These are phyloP conservation scores for Dasysyrphus albostriatus DNA, from an alignment of 2,888 invertebrate species.

Conservation along the genomic window DNA sequence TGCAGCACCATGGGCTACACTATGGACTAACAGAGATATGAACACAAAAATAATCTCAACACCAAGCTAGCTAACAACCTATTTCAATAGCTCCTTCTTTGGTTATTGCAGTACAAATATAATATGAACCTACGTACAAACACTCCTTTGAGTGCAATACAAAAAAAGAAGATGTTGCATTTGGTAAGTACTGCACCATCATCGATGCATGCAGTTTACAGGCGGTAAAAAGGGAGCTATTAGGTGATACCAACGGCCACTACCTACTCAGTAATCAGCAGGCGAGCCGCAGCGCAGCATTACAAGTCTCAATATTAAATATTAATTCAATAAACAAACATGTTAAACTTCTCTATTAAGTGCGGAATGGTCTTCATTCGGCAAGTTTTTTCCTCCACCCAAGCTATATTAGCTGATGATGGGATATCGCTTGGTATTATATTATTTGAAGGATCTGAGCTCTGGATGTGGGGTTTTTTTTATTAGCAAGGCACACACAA, in stretches of 20 bases:
- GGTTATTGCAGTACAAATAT: background rate
- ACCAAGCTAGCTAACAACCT: conserved; percentile 40
- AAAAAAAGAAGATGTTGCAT: background rate
- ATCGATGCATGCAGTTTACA: conserved; percentile 18
- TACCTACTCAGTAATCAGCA: conserved; percentile 57
- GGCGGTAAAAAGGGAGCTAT: conserved; percentile 60
- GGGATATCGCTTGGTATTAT: background rate
- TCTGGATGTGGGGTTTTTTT: conserved; percentile 5
- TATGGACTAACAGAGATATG: background rate
- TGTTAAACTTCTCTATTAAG: conserved; percentile 73
- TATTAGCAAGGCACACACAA: conserved; percentile 9
- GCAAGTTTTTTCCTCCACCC: conserved; percentile 17
- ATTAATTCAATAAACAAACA: conserved; percentile 73
- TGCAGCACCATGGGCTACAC: background rate
- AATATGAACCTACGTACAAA: background rate
- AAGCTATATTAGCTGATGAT: background rate
- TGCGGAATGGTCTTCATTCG: conserved; percentile 49
- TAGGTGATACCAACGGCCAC: conserved; percentile 44
- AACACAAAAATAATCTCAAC: conserved; percentile 13
- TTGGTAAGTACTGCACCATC: conserved; percentile 40
- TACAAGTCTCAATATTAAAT: conserved; percentile 57
- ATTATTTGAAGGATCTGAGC: conserved; percentile 28
- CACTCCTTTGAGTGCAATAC: conserved; percentile 20
- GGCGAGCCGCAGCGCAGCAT: conserved; percentile 9
- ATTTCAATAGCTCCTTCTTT: conserved; percentile 13